phyloP scores from a whole-genome alignment of 2,113 vertebrate species.

The Cryptotis parvus region DNA sequence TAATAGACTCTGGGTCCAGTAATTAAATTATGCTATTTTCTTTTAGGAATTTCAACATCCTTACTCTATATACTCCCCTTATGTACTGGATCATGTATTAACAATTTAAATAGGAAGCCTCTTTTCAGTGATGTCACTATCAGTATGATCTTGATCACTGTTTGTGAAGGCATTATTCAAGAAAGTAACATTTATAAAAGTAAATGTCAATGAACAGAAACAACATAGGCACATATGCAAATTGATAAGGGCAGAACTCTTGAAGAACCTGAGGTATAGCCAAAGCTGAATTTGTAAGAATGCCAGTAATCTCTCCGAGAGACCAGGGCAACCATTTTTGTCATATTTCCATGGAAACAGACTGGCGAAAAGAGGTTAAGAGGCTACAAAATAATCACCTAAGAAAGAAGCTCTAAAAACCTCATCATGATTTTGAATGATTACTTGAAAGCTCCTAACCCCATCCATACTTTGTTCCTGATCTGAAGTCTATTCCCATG shows the following conservation, averaged over 20 bases:
- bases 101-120: constrained; percentile 12
- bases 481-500: constrained; percentile 77
- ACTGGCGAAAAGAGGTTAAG: constrained; percentile 76
- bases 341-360: constrained; percentile 83
- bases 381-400: constrained; percentile 79
- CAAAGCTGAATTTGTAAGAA: constrained; percentile 69
- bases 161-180: neutral
- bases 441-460: constrained; percentile 81
- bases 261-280: neutral
- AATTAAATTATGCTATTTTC: neutral
- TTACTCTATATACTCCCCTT: neutral
- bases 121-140: constrained; percentile 2
- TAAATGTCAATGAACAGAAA: constrained; percentile 16
- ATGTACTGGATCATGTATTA: neutral
- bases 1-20: neutral
- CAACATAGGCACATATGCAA: constrained; percentile 25
- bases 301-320: constrained; percentile 72
- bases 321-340: constrained; percentile 59
- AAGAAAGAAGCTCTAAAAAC: constrained; percentile 78
- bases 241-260: neutral
- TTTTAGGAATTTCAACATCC: neutral
- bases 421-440: constrained; percentile 80
- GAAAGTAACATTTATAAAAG: constrained; percentile 26
- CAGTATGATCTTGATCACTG: constrained; percentile 14
- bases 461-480: constrained; percentile 43